Evolutionary conservation across 2,797 vertebrate genomes (phyloP), one percentile per base, ranked within the genome.

Genomic region (Gallinago solitaria): DNA sequence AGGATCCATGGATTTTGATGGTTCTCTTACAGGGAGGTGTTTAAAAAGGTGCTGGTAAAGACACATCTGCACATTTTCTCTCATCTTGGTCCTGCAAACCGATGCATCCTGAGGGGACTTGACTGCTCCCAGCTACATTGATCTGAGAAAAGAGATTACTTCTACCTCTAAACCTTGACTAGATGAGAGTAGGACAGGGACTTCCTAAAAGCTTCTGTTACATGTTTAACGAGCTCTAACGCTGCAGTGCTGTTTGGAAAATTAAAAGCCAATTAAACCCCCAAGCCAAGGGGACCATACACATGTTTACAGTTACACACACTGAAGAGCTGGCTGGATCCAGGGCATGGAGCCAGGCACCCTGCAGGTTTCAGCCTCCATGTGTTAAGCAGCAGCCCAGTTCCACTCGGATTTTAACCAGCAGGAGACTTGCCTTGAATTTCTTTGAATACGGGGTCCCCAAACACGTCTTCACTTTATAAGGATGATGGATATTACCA

Each of bases 321-420:
- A 12, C 45, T 9, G 25, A 56, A 10, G 76, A 76, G 50, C 78
- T 37, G 20, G 30, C 2, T 57, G 71, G 74, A 76, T 8, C 64
- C 11, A 25, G 83, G 79, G 61, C 32, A 20, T 0, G 0, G 33
- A 78, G 77, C 67, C 89, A 89, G 86, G 81, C 41, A 84, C 69
- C 80, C 84, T 4, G 9, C 12, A 6, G 61, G 54, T 63, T 64
- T 53, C 4, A 32, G 84, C 41, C 82, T 70, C 73, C 2, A 4
- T 5, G 8, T 27, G 53, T 28, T 81, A 41, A 78, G 54, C 74
- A 86, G 28, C 57, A 73, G 50, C 50, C 59, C 0, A 0, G 5
- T 35, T 90, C 74, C 67, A 63, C 78, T 79, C 81, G 12, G 51
- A 83, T 90, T 87, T 83, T 82, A 80, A 70, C 28, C 81, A 86